phyloP scores from a whole-genome alignment of 92 coral and sea anemone species.

The Epizoanthus ramosus region DNA sequence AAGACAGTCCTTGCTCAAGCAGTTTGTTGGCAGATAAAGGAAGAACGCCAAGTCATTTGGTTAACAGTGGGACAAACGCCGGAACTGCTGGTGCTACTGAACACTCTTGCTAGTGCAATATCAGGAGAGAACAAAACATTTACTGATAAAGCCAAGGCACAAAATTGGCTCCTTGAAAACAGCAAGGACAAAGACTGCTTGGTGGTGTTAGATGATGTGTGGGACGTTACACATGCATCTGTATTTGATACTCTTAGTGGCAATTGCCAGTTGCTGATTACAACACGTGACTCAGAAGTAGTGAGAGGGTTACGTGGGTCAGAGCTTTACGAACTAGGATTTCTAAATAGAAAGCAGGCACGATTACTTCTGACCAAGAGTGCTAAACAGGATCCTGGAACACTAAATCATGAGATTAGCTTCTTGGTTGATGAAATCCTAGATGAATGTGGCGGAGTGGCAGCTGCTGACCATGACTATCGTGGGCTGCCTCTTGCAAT shows the following conservation, averaged over 20 bases:
- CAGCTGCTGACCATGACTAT: slow-evolving; percentile 13
- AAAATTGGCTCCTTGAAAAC: slow-evolving; percentile 55
- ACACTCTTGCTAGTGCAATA: slow-evolving; percentile 50
- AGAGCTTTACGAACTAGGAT: slow-evolving; percentile 55
- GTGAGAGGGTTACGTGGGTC: slow-evolving; percentile 64
- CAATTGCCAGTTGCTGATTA: slow-evolving; percentile 58
- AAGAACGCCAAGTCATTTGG: slow-evolving; percentile 67
- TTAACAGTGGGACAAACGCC: slow-evolving; percentile 65
- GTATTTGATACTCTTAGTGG: slow-evolving; percentile 64
- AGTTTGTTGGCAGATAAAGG: slow-evolving; percentile 55
- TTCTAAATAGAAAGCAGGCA: slow-evolving; percentile 54
- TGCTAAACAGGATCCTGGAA: slow-evolving; percentile 34
- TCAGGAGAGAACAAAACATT: slow-evolving; percentile 47
- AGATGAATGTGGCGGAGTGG: slow-evolving; percentile 53
- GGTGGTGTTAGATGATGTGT: slow-evolving; percentile 69
- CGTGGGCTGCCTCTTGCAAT: slow-evolving; percentile 66
- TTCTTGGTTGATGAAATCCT: slow-evolving; percentile 47
- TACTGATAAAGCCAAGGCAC: slow-evolving; percentile 51
- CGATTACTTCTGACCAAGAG: slow-evolving; percentile 50
- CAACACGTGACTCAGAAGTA: slow-evolving; percentile 66
- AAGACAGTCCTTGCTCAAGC: slow-evolving; percentile 76
- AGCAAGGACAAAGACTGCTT: slow-evolving; percentile 49
- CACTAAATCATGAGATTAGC: slow-evolving; percentile 38
- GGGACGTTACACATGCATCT: slow-evolving; percentile 66
- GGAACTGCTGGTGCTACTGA: slow-evolving; percentile 53